These are phyloP conservation scores for Parauchenoglanis punctatus DNA, from an alignment of 2,797 vertebrate genomes.

Conservation along the genomic window DNA sequence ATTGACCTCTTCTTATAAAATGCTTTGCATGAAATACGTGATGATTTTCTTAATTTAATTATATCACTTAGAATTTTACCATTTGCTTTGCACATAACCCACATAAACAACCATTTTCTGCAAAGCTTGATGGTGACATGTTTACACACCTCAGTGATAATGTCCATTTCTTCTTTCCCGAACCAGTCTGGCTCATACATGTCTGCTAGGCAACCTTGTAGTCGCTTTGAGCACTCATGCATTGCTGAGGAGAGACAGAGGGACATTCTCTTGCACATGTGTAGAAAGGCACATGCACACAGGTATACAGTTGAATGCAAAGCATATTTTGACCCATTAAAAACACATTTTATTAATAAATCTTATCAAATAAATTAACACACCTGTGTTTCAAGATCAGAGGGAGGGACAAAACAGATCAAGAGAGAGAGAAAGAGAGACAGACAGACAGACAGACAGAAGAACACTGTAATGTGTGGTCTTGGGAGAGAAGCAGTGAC, in stretches of 20 bases:
- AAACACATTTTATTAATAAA: no score
- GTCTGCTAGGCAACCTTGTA: slow-evolving; percentile 93
- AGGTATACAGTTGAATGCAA: neutral
- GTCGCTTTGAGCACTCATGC: slow-evolving; percentile 92
- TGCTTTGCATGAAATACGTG: neutral
- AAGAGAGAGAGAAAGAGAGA: neutral
- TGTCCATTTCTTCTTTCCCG: slow-evolving; percentile 90
- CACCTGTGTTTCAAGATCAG: neutral
- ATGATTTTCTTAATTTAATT: neutral
- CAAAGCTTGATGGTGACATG: neutral
- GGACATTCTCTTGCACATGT: slow-evolving; percentile 2
- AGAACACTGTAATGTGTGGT: no score
- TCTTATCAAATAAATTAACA: neutral
- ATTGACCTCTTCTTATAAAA: neutral
- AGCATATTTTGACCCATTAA: neutral
- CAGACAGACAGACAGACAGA: no score
- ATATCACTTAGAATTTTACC: neutral
- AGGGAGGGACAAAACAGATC: no score
- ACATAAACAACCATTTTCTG: neutral
- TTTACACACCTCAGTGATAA: slow-evolving; percentile 85
- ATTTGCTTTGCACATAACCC: neutral
- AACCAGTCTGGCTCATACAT: slow-evolving; percentile 96
- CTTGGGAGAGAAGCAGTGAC: no score
- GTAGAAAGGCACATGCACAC: neutral
- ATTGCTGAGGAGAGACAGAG: slow-evolving; percentile 78